Percentiles rank a stretch among this genome's conserved stretches.
These are phyloP conservation scores for Leptoteleia sp. DNA, from an alignment of 1,140 invertebrate species.

Conservation along the genomic window DNA sequence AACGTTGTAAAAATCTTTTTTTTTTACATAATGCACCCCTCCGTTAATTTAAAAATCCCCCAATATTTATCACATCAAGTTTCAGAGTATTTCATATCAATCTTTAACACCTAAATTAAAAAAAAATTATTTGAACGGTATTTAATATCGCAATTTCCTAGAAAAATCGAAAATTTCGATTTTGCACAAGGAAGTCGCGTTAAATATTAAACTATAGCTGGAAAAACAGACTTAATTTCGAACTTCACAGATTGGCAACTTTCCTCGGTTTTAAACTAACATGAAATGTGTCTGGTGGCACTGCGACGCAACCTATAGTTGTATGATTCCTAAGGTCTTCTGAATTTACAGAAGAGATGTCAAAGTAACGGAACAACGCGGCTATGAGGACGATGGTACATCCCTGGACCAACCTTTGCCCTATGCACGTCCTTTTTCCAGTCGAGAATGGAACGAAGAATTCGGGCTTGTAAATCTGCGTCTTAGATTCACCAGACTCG, in stretches of 20 bases:
- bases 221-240: too few relatives aligned
- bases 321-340: constrained; percentile 80
- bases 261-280: constrained; percentile 28
- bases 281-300: constrained; percentile 83
- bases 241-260: not conserved
- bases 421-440: constrained; percentile 92
- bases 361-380: constrained; percentile 87
- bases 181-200: too few relatives aligned
- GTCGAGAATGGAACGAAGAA: constrained; percentile 93
- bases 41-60: too few relatives aligned
- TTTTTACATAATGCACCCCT: too few relatives aligned
- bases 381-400: constrained; percentile 88
- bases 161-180: too few relatives aligned
- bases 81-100: too few relatives aligned
- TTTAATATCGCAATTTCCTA: too few relatives aligned
- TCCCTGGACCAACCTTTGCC: constrained; percentile 89
- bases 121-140: too few relatives aligned
- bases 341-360: constrained; percentile 81
- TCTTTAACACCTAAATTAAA: too few relatives aligned
- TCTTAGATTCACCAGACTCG: constrained; percentile 30
- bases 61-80: too few relatives aligned
- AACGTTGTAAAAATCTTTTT: too few relatives aligned
- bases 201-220: too few relatives aligned
- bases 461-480: constrained; percentile 78
- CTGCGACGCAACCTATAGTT: constrained; percentile 85